These are phyloP conservation scores for Dryobates pubescens DNA, from an alignment of 2,797 vertebrate species.

Conservation along the genomic window DNA sequence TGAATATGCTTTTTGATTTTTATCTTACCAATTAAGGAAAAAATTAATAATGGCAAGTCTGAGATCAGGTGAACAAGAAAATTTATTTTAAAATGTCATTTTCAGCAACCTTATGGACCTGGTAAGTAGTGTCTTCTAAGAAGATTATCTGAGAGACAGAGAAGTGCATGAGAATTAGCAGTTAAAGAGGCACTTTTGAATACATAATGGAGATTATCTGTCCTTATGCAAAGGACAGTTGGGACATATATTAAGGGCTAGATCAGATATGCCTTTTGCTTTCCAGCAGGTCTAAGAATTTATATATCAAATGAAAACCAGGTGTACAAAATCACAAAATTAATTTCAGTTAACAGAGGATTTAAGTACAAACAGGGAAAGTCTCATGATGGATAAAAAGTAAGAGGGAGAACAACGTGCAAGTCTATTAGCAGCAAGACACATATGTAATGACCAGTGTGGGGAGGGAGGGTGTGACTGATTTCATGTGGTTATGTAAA, in stretches of 20 bases:
- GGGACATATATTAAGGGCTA: background rate
- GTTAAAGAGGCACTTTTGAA: constrained; percentile 29
- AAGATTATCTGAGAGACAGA: background rate
- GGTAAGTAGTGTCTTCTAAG: background rate
- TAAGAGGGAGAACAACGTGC: background rate
- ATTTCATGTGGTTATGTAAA: background rate
- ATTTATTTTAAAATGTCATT: background rate
- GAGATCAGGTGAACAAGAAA: background rate
- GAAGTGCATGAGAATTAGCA: constrained; percentile 7
- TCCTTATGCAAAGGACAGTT: constrained; percentile 2
- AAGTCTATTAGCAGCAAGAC: background rate
- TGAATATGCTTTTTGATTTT: background rate
- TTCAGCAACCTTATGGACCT: background rate
- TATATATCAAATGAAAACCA: background rate
- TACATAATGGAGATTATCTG: constrained; percentile 25
- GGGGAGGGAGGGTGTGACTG: background rate
- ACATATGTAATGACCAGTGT: fast-evolving
- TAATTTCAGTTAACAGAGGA: background rate
- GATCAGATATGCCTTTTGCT: constrained; percentile 19
- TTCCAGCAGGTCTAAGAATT: background rate
- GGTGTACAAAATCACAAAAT: background rate
- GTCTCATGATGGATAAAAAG: background rate
- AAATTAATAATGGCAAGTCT: background rate
- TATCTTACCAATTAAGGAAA: background rate
- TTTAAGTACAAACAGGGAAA: background rate